Evolutionary conservation across 2,113 vertebrate species (phyloP).

Genomic region (Muscicapa adusta): DNA sequence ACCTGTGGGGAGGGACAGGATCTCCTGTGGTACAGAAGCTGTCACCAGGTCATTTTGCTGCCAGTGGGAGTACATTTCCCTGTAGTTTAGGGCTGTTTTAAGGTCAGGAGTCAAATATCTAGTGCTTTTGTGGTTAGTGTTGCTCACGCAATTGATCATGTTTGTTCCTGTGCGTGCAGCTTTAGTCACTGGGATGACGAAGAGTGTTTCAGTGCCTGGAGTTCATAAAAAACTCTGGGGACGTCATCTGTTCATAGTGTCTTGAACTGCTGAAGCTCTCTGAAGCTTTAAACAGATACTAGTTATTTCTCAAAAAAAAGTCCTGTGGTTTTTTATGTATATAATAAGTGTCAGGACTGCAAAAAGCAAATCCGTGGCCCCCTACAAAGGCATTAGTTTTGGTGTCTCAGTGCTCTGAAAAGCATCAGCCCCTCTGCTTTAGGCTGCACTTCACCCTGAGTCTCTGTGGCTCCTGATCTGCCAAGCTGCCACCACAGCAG

Average conservation of each 20-base stretch:
- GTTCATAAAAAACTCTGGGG: constrained; percentile 1
- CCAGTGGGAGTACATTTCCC: constrained; percentile 59
- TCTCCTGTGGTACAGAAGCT: constrained; percentile 58
- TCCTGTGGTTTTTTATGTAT: background rate
- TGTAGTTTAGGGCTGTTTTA: constrained; percentile 28
- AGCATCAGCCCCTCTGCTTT: background rate
- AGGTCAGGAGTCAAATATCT: constrained; percentile 69
- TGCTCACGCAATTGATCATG: constrained; percentile 55
- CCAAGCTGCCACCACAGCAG: background rate
- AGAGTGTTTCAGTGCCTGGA: background rate
- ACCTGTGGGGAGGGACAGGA: constrained; percentile 54
- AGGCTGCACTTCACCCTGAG: background rate
- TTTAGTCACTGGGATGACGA: background rate
- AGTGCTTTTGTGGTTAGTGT: constrained; percentile 44
- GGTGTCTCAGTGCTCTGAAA: background rate
- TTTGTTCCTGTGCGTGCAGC: constrained; percentile 41
- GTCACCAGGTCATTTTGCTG: constrained; percentile 72
- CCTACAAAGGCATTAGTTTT: background rate
- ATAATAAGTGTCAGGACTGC: background rate
- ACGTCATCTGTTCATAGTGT: background rate
- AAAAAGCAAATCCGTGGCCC: background rate
- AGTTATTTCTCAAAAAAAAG: background rate
- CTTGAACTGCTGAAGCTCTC: background rate
- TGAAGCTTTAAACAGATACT: background rate
- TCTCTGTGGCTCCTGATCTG: background rate